phyloP scores from a whole-genome alignment of 2,797 vertebrate species.

The Coilia nasus region DNA sequence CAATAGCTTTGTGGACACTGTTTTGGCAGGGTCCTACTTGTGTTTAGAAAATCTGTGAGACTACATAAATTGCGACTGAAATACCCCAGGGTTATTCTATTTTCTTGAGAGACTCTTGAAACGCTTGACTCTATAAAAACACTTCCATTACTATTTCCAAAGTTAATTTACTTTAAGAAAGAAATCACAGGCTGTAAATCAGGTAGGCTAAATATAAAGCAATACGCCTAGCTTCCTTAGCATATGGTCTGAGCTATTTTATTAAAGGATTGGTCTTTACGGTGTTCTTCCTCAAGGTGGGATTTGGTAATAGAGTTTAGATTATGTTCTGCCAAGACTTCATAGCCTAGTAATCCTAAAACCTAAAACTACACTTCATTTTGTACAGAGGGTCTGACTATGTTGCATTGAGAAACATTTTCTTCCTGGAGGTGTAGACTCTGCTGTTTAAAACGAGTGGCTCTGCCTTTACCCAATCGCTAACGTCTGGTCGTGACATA shows the following conservation, averaged over 20 bases:
- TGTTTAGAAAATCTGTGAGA: background rate
- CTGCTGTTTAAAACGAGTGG: no score
- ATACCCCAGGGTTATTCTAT: no score
- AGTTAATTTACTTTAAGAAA: background rate
- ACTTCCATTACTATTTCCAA: background rate
- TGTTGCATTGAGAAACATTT: no score
- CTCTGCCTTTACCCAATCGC: no score
- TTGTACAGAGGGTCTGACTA: no score
- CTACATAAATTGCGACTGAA: background rate
- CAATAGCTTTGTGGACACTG: background rate
- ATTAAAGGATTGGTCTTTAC: background rate
- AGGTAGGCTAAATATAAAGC: background rate
- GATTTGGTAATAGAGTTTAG: background rate
- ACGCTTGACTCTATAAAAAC: background rate
- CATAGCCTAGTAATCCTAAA: no score
- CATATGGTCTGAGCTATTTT: background rate
- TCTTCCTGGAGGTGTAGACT: no score
- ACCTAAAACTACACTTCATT: no score
- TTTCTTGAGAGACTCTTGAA: background rate
- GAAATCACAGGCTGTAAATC: background rate
- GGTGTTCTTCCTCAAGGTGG: background rate
- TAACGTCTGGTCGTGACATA: no score
- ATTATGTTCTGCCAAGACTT: background rate
- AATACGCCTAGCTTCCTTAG: background rate
- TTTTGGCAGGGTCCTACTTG: background rate